Conservation (phyloP, 30 jellyfish, hydroid and myxozoan genomes). For the Hydra vulgaris region DNA sequence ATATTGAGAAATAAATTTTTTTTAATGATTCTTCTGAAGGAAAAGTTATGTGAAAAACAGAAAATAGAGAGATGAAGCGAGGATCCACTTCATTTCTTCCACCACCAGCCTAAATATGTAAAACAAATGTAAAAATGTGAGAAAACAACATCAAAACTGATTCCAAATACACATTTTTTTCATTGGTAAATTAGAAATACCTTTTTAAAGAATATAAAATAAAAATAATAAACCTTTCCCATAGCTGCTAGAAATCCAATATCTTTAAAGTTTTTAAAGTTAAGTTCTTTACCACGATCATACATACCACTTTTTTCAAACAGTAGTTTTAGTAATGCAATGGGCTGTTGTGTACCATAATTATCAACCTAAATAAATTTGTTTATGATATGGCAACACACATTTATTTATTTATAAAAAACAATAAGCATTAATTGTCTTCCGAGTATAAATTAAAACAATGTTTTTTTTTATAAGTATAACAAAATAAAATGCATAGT, state of each 20-base stretch:
- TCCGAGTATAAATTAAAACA: not conserved
- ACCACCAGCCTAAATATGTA: constrained; percentile 88
- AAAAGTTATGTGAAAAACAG: constrained; percentile 84
- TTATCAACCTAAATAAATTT: constrained; percentile 71
- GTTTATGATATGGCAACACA: not conserved
- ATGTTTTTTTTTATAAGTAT: too few relatives aligned
- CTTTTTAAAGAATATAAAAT: too few relatives aligned
- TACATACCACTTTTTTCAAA: constrained; percentile 97
- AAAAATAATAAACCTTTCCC: constrained; percentile 77
- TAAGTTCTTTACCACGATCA: constrained; percentile 94
- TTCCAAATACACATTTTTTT: too few relatives aligned
- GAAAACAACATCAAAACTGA: not conserved
- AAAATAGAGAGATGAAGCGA: constrained; percentile 78
- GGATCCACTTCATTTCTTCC: constrained; percentile 97
- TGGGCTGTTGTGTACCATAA: constrained; percentile 98
- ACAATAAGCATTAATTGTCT: not conserved
- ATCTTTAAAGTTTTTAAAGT: constrained; percentile 84
- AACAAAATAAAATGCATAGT: too few relatives aligned
- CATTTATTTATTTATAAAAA: not conserved
- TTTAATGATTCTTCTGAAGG: constrained; percentile 84
- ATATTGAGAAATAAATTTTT: constrained; percentile 70
- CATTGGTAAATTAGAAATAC: too few relatives aligned
- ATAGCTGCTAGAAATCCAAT: constrained; percentile 95
- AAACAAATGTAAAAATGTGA: not conserved
- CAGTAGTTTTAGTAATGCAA: constrained; percentile 81